Percentiles rank a stretch among this genome's conserved stretches.
phyloP scores from a whole-genome alignment of 2,113 vertebrate genomes.

The Sula dactylatra region DNA sequence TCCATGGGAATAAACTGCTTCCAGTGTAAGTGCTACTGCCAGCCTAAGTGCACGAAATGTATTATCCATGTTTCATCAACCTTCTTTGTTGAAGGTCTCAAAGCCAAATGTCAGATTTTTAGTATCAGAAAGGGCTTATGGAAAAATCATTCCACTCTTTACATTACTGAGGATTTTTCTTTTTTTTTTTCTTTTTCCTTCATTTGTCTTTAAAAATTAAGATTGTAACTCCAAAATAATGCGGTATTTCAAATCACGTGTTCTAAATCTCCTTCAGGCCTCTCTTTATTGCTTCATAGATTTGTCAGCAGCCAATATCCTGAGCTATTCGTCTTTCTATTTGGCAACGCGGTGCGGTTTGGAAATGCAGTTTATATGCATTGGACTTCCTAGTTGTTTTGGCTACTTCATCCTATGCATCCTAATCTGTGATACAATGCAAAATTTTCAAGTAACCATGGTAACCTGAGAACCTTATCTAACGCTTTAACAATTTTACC shows the following conservation, averaged over 20 bases:
- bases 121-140: neutral
- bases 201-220: neutral
- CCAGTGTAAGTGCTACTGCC: constrained; percentile 25
- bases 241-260: neutral
- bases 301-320: constrained; percentile 17
- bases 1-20: constrained; percentile 68
- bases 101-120: constrained; percentile 29
- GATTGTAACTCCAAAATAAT: neutral
- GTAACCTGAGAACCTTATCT: constrained; percentile 66
- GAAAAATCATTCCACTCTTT: neutral
- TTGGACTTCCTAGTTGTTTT: constrained; percentile 56
- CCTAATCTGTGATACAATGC: constrained; percentile 56
- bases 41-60: constrained; percentile 38
- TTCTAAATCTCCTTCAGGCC: neutral
- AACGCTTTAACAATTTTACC: constrained; percentile 23
- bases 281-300: constrained; percentile 19
- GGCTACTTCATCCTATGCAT: constrained; percentile 65
- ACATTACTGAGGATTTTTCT: neutral
- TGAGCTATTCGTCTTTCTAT: constrained; percentile 25
- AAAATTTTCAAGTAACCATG: constrained; percentile 74
- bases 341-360: neutral
- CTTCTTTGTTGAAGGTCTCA: constrained; percentile 42
- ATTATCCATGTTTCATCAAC: constrained; percentile 31
- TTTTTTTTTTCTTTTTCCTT: neutral
- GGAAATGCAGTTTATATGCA: constrained; percentile 45